These are phyloP conservation scores for Clusia tigrina DNA, from an alignment of 2,888 invertebrate species.

Conservation along the genomic window DNA sequence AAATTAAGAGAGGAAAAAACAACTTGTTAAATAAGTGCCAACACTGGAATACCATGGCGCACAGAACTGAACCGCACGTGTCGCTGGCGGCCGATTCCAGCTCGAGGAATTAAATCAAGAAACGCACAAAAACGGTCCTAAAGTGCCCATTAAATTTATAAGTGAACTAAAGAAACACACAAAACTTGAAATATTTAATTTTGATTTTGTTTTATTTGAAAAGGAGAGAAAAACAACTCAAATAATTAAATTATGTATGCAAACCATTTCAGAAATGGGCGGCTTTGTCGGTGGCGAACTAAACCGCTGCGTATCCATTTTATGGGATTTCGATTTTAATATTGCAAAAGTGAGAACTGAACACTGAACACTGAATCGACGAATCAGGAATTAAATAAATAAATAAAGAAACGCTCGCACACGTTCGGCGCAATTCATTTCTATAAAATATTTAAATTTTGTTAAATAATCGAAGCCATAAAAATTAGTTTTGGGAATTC, in stretches of 20 bases:
- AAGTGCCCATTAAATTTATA: background rate
- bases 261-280: background rate
- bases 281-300: constrained; percentile 1
- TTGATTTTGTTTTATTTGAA: constrained; percentile 3
- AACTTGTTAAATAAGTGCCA: too few relatives aligned
- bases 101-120: too few relatives aligned
- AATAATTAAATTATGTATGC: background rate
- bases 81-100: too few relatives aligned
- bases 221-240: background rate
- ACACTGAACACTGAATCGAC: too few relatives aligned
- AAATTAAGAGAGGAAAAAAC: background rate
- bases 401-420: background rate
- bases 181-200: constrained; percentile 4
- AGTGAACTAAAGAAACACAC: background rate
- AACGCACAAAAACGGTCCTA: background rate
- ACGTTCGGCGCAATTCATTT: background rate
- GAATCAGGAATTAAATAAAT: too few relatives aligned
- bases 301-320: background rate
- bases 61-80: background rate
- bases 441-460: too few relatives aligned
- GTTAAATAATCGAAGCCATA: too few relatives aligned
- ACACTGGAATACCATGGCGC: too few relatives aligned
- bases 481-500: too few relatives aligned
- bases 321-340: too few relatives aligned
- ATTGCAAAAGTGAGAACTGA: too few relatives aligned